Conservation (phyloP, 2,113 vertebrate genomes). For the Triplophysa dalaica region DNA sequence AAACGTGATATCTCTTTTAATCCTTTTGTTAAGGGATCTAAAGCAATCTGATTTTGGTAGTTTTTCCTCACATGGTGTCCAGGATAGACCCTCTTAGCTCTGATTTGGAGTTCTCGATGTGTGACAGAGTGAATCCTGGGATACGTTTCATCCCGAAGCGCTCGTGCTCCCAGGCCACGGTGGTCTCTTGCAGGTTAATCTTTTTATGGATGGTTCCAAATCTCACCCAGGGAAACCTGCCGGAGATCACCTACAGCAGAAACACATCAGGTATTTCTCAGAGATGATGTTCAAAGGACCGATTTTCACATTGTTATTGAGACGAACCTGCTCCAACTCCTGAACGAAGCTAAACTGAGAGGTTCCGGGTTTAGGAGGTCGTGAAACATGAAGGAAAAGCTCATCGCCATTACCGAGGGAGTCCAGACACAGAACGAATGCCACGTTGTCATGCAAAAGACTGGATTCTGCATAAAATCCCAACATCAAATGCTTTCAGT, state of each 20-base stretch:
- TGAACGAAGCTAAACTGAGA: slow-evolving; percentile 69
- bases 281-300: not conserved
- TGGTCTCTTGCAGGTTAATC: slow-evolving; percentile 75
- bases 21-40: not conserved
- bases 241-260: slow-evolving; percentile 67
- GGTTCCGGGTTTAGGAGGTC: slow-evolving; percentile 68
- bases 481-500: not conserved
- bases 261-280: not conserved
- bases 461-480: slow-evolving; percentile 70
- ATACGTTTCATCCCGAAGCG: slow-evolving; percentile 73
- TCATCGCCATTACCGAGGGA: slow-evolving; percentile 72
- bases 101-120: slow-evolving; percentile 71
- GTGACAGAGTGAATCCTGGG: slow-evolving; percentile 76
- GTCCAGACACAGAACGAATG: slow-evolving; percentile 77
- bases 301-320: not conserved
- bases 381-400: slow-evolving; percentile 76
- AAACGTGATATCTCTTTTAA: not conserved
- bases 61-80: slow-evolving; percentile 68
- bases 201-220: slow-evolving; percentile 76
- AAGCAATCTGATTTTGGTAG: not conserved
- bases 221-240: slow-evolving; percentile 72
- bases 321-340: slow-evolving; percentile 70
- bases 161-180: slow-evolving; percentile 78
- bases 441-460: slow-evolving; percentile 77
- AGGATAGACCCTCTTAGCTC: slow-evolving; percentile 71